Evolutionary conservation across 2,113 vertebrate genomes (phyloP).

Genomic region (Rostratula benghalensis): DNA sequence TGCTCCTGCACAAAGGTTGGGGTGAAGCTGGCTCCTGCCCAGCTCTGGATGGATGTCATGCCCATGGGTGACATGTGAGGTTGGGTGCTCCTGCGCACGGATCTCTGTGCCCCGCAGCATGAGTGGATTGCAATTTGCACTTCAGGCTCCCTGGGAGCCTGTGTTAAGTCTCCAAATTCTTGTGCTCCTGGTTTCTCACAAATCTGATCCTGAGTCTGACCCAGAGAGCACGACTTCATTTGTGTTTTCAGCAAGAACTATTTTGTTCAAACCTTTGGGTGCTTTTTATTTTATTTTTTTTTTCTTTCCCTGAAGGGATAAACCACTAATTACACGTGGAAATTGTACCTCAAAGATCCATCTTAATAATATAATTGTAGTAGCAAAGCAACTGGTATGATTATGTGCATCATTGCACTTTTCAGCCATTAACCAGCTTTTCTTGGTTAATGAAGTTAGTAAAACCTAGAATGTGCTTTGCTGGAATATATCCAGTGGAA

Average conservation of each 20-base stretch:
- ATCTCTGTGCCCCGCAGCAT: background rate
- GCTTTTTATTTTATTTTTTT: background rate
- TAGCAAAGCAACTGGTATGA: constrained; percentile 59
- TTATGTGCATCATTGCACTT: constrained; percentile 63
- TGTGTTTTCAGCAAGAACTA: background rate
- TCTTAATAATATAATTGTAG: constrained; percentile 60
- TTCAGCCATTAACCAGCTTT: constrained; percentile 63
- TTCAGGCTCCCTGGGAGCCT: background rate
- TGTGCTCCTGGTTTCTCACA: background rate
- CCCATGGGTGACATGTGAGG: accelerated
- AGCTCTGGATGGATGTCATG: accelerated
- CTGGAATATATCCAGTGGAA: constrained; percentile 56
- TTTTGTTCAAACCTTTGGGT: constrained; percentile 4
- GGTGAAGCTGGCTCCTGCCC: background rate
- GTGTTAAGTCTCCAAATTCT: background rate
- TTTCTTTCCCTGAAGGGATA: background rate
- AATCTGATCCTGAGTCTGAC: background rate
- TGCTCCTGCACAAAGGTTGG: background rate
- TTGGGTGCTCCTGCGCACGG: accelerated
- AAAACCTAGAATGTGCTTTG: constrained; percentile 57
- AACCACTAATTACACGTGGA: constrained; percentile 45
- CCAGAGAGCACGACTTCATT: background rate
- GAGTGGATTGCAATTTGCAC: background rate
- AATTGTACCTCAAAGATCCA: constrained; percentile 50
- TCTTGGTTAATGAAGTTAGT: constrained; percentile 66